Evolutionary conservation across 2,113 vertebrate species (phyloP).

Genomic region (Meriones unguiculatus): DNA sequence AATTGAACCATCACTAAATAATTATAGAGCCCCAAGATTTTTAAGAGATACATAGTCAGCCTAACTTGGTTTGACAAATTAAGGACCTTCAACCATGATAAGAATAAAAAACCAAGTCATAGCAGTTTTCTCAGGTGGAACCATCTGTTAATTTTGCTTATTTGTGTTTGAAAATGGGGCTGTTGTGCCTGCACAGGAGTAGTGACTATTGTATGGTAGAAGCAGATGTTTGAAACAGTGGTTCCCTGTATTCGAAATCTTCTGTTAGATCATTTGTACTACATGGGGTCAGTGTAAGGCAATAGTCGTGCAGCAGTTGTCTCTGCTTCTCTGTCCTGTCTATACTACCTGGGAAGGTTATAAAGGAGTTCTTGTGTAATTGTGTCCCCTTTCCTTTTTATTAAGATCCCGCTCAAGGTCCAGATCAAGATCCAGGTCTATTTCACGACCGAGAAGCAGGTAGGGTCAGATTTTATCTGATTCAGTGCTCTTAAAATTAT

Average conservation of each 20-base stretch:
- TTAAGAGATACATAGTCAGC: not conserved
- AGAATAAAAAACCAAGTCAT: not conserved
- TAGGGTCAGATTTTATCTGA: constrained; percentile 70
- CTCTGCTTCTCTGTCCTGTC: not conserved
- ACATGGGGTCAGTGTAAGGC: not conserved
- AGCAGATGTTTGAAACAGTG: not conserved
- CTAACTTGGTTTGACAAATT: not conserved
- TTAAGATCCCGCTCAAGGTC: constrained; percentile 90
- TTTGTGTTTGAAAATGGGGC: not conserved
- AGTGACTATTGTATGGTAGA: not conserved
- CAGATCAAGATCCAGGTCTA: constrained; percentile 90
- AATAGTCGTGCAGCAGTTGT: not conserved
- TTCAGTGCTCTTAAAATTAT: constrained; percentile 55
- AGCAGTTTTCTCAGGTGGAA: not conserved
- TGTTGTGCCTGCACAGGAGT: not conserved
- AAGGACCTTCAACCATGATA: not conserved
- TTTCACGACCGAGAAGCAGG: constrained; percentile 92
- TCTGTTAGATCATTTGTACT: not conserved
- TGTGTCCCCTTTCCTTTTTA: constrained; percentile 19
- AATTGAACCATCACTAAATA: not conserved
- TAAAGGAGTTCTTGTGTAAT: not conserved
- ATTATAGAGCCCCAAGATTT: not conserved
- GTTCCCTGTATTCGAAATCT: not conserved
- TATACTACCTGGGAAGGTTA: not conserved
- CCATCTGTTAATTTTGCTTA: not conserved